Conservation (phyloP, 2,888 invertebrate species). For the Troides helena region DNA sequence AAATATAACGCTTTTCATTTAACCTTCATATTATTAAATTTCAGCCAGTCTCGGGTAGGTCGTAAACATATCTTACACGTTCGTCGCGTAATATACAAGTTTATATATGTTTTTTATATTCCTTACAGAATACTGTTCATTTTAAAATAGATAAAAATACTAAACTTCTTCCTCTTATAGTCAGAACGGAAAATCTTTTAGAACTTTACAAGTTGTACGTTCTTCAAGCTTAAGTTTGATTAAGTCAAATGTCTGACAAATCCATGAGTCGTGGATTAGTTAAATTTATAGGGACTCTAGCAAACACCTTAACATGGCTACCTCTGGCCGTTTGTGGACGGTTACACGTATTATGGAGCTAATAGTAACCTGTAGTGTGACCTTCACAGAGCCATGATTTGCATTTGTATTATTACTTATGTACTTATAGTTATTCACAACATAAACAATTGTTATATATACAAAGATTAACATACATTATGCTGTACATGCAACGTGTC, state of each 20-base stretch:
- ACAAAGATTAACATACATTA: not conserved
- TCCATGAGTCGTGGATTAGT: slow-evolving; percentile 9
- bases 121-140: too few relatives aligned
- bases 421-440: not conserved
- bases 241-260: not conserved
- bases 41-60: not conserved
- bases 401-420: not conserved
- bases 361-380: not conserved
- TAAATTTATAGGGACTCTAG: slow-evolving; percentile 6
- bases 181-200: not conserved
- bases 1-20: slow-evolving; percentile 1
- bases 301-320: slow-evolving; percentile 5
- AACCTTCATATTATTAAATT: slow-evolving; percentile 3
- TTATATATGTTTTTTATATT: not conserved
- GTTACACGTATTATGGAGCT: slow-evolving; percentile 2
- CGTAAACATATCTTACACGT: not conserved
- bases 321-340: slow-evolving; percentile 1
- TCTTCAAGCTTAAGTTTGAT: not conserved
- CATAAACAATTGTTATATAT: not conserved
- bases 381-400: slow-evolving; percentile 1
- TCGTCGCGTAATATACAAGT: not conserved
- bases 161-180: too few relatives aligned
- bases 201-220: not conserved
- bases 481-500: too few relatives aligned
- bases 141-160: too few relatives aligned